A percentile compares a stretch with the other conserved stretches of the same genome.
Evolutionary conservation across 2,797 vertebrate genomes (phyloP).

Genomic region (Anguilla megastoma): DNA sequence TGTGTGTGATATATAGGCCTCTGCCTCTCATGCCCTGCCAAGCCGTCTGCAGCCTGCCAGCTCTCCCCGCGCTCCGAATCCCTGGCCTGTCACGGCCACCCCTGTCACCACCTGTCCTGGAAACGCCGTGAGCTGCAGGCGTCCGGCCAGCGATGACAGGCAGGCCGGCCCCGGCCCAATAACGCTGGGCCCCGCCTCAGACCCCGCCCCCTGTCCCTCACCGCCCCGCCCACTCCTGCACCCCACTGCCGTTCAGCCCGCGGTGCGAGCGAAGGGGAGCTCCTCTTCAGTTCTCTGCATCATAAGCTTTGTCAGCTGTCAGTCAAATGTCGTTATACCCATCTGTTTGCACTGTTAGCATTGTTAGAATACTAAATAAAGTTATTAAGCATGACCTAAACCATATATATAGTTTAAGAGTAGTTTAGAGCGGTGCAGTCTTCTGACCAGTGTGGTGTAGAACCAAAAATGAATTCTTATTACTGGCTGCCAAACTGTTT

Average conservation of each 20-base stretch:
- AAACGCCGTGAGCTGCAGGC: not conserved
- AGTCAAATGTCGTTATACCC: not conserved
- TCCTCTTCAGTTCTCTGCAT: not conserved
- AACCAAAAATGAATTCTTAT: not conserved
- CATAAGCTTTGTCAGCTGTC: not conserved
- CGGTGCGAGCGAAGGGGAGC: not conserved
- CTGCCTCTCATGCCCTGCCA: not conserved
- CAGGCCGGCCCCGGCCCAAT: not conserved
- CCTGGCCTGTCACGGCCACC: not conserved
- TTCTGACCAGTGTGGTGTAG: not conserved
- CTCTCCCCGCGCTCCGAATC: not conserved
- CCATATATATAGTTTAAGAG: not conserved
- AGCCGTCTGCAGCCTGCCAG: slow-evolving; percentile 20
- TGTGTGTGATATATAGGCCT: not conserved
- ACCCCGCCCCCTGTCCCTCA: not conserved
- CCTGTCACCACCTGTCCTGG: slow-evolving; percentile 15
- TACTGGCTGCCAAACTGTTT: not conserved
- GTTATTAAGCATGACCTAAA: not conserved
- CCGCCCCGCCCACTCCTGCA: not conserved
- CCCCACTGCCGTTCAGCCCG: not conserved
- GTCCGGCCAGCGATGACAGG: not conserved
- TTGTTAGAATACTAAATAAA: not conserved
- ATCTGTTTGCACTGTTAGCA: not conserved
- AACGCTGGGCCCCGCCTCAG: not conserved
- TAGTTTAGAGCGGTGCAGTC: not conserved